Percentiles rank a stretch among this genome's conserved stretches.
phyloP scores from a whole-genome alignment of 92 coral and sea anemone species.

The Zoanthus gigantus region DNA sequence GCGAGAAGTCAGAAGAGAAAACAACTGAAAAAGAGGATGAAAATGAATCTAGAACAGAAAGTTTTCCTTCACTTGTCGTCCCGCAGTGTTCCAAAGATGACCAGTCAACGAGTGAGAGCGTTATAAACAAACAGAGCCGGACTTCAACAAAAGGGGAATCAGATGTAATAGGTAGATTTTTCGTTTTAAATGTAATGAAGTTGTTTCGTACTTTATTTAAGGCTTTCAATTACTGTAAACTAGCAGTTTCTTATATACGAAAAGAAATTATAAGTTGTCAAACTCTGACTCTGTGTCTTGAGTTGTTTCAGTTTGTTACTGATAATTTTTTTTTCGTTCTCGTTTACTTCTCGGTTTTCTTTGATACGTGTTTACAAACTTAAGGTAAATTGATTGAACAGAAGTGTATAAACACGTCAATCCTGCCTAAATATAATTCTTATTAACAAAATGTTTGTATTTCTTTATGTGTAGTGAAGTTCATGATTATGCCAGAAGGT shows the following conservation, averaged over 20 bases:
- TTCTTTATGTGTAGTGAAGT: conserved; percentile 68
- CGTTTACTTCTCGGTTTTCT: too few species aligned
- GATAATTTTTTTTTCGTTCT: too few species aligned
- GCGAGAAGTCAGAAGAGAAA: conserved; percentile 35
- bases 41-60: conserved; percentile 49
- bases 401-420: background rate
- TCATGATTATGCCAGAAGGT: conserved; percentile 95
- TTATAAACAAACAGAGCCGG: conserved; percentile 15
- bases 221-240: too few species aligned
- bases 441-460: background rate
- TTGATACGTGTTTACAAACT: background rate
- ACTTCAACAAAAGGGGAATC: conserved; percentile 45
- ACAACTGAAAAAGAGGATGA: conserved; percentile 39
- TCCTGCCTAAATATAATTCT: background rate
- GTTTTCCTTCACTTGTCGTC: conserved; percentile 73
- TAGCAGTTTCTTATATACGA: too few species aligned
- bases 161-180: conserved; percentile 52
- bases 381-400: background rate
- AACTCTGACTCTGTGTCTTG: too few species aligned
- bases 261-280: too few species aligned
- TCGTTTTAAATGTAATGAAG: background rate
- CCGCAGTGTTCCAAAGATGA: conserved; percentile 87
- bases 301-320: too few species aligned
- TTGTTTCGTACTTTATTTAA: background rate
- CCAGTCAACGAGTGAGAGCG: conserved; percentile 50